These are phyloP conservation scores for Slavum lentiscoides DNA, from an alignment of 2,888 invertebrate species.

Conservation along the genomic window DNA sequence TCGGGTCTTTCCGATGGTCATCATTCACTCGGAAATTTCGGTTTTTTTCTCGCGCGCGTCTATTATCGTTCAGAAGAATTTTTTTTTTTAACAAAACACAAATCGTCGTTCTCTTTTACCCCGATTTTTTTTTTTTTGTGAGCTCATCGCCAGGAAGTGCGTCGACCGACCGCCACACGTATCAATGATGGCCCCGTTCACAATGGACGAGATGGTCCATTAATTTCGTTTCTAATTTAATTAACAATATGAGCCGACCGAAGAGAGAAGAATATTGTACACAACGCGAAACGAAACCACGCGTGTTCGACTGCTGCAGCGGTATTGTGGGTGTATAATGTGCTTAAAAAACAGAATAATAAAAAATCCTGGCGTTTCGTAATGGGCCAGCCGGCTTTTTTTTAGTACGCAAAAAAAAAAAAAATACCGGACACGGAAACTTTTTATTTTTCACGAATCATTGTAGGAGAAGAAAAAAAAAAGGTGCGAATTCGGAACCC, in stretches of 20 bases:
- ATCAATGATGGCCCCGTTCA: slow-evolving; percentile 36
- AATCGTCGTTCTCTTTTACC: slow-evolving; percentile 38
- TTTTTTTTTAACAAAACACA: slow-evolving; percentile 25
- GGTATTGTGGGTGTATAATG: neutral
- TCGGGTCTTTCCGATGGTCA: slow-evolving; percentile 51
- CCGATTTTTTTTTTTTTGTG: slow-evolving; percentile 30
- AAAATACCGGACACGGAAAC: slow-evolving; percentile 43
- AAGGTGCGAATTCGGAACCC: slow-evolving; percentile 46
- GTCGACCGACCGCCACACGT: slow-evolving; percentile 23
- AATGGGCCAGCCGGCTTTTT: slow-evolving; percentile 22
- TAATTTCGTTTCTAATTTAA: slow-evolving; percentile 51
- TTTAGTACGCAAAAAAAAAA: slow-evolving; percentile 29
- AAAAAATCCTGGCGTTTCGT: slow-evolving; percentile 38
- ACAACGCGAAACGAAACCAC: slow-evolving; percentile 43
- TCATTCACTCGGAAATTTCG: slow-evolving; percentile 45
- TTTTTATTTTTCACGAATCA: slow-evolving; percentile 49
- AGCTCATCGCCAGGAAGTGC: slow-evolving; percentile 50
- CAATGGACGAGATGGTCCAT: slow-evolving; percentile 49
- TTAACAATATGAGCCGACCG: slow-evolving; percentile 46
- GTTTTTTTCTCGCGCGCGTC: neutral
- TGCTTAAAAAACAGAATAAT: neutral
- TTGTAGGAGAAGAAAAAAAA: slow-evolving; percentile 36
- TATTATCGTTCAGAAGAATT: no score
- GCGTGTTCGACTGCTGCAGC: slow-evolving; percentile 35
- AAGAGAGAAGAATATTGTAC: slow-evolving; percentile 41